phyloP scores from a whole-genome alignment of 1,140 invertebrate species.

The Microplitis demolitor region DNA sequence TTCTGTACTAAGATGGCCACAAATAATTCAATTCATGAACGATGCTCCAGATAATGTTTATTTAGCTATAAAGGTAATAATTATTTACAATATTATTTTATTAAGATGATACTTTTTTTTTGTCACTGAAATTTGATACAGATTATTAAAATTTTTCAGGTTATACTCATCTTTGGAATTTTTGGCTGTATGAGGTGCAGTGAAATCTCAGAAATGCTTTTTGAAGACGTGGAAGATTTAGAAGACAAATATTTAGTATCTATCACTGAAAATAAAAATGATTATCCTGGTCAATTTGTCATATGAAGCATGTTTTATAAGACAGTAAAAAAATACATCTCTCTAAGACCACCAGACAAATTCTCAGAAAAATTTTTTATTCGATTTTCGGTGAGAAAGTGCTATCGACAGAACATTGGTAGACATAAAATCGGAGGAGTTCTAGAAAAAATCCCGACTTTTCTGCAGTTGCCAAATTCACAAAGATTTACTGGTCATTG shows the following conservation, averaged over 20 bases:
- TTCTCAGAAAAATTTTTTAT: not conserved
- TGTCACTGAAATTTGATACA: not conserved
- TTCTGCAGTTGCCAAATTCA: not conserved
- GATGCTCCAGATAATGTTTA: not conserved
- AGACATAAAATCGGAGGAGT: not conserved
- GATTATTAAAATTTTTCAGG: not conserved
- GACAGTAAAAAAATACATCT: not conserved
- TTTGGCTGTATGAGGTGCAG: conserved; percentile 23
- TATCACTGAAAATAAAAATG: not conserved
- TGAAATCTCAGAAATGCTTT: conserved; percentile 28
- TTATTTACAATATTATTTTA: not conserved
- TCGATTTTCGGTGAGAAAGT: not conserved
- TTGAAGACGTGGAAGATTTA: conserved; percentile 16
- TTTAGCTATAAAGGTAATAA: not conserved
- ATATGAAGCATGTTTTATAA: not conserved
- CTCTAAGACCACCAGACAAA: not conserved
- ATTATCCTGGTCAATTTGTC: not conserved
- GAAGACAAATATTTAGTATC: conserved; percentile 13
- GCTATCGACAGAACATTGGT: not conserved
- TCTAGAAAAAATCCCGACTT: not conserved
- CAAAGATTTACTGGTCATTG: conserved; percentile 8
- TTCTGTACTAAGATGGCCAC: not conserved
- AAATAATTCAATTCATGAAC: not conserved
- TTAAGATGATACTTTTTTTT: not conserved
- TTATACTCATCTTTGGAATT: conserved; percentile 21